Base-by-base conservation (phyloP, 2,797 vertebrate species). In the Triplophysa yarkandensis region DNA sequence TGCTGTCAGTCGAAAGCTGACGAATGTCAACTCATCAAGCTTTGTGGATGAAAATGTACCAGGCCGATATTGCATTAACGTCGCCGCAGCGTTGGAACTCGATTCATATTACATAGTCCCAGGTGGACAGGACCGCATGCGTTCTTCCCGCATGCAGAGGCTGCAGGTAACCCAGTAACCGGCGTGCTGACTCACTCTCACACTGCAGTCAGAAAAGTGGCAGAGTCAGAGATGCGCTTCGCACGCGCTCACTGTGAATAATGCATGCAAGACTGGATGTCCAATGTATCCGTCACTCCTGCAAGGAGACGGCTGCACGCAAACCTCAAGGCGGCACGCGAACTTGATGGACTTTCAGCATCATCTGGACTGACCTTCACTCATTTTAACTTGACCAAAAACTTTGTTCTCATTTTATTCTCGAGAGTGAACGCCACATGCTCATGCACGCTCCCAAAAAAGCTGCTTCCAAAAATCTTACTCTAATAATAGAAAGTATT, bases 201-300 rank as follows among this genome's bases (percentile, higher is more conserved):
- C 32, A 66, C 91, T 88, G 88, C 85, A 82, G 81, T 70, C 39
- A 64, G 78, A 52, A 86, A 89, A 89, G 80, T 84, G n/a, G 91
- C 89, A 80, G 85, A 83, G 87, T 91, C 89, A 89, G 88, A 90
- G 81, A 57, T 23, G 67, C 60, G 44, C 65, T 36, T 28, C 46
- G 25, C 72, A 80, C 50, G 4, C 19, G 34, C 73, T 30, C 52
- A 48, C n/a, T 78, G 88, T 89, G 82, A 91, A 90, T 89, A 90
- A 91, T 90, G 88, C 83, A 90, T 81, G 55, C 71, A 78, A 60
- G 75, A 85, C 79, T 86, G 84, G 87, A 82, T 79, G 84, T 74
- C 85, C 88, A 85, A 77, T 76, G 86, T 84, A 82, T 19, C 77
- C 82, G 77, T 64, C 50, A 84, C 71, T 55, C 55, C 52, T 74